Conservation (phyloP, 2,797 vertebrate species). For the Thaleichthys pacificus region DNA sequence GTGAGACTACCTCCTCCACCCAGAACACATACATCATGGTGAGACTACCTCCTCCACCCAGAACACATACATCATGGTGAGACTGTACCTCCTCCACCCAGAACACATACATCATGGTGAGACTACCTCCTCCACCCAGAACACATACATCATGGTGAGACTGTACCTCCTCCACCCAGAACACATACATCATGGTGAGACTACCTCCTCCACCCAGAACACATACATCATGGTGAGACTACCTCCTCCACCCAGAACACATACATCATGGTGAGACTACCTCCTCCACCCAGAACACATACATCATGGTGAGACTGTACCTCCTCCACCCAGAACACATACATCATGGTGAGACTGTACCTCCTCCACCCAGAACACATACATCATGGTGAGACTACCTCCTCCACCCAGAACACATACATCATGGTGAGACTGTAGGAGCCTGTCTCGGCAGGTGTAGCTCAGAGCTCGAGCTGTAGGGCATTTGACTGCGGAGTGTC, state of each 20-base stretch:
- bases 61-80: conserved; percentile 85
- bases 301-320: conserved; percentile 87
- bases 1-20: conserved; percentile 56
- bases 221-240: conserved; percentile 88
- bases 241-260: conserved; percentile 58
- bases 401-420: conserved; percentile 69
- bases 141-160: conserved; percentile 87
- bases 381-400: conserved; percentile 83
- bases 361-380: conserved; percentile 64
- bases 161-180: conserved; percentile 40
- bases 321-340: conserved; percentile 64
- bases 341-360: conserved; percentile 87
- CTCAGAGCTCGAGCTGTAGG: too few species aligned
- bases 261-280: conserved; percentile 87
- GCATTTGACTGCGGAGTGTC: too few species aligned
- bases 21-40: conserved; percentile 83
- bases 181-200: conserved; percentile 87
- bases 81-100: conserved; percentile 29
- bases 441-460: too few species aligned
- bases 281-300: conserved; percentile 64
- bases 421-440: conserved; percentile 74
- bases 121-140: conserved; percentile 40
- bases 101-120: conserved; percentile 85
- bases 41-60: conserved; percentile 29
- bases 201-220: conserved; percentile 48